Evolutionary conservation across 92 coral and sea anemone genomes (phyloP), one percentile per base, ranked within the genome.

Genomic region (Desmophyllum pertusum): DNA sequence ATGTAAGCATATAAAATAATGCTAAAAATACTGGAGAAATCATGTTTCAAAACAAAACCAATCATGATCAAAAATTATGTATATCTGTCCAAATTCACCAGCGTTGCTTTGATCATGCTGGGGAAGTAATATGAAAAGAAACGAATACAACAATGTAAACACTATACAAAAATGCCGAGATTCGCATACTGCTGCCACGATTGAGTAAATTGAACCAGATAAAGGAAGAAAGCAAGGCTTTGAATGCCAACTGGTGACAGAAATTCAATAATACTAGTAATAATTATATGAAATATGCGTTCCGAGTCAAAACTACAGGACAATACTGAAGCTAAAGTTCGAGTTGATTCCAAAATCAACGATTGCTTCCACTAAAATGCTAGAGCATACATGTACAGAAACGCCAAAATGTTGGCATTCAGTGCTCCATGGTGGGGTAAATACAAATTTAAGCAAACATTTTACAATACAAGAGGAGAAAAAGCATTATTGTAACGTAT

Each of bases 111-210:
- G 73, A 14, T 35, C 79, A 75, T 52, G 79, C 79, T 37, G 45
- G 18, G 79, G 52, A 30, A 48, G 45, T 71, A 75, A 75, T 51
- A 23, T 25, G 81, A 40, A 57, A 39, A 48, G 41, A 35, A 35
- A 33, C 31, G 27, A 45, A 29, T 17, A 19, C 31, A 39, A 45
- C n/a, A 48, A 45, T 30, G 25, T 48, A 21, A 50, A 74, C 57
- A 51, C n/a, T n/a, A n/a, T n/a, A 70, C 29, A 35, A 10, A 52
- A 74, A 75, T 50, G 33, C 53, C 33, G 37, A 19, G 14, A 30
- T 25, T 33, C 15, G 7, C 23, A 55, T 23, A 55, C 8, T 51
- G 18, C 65, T 45, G 21, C 40, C 33, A 51, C 21, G 43, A 31
- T 75, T 50, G 3, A 10, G 0, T 59, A 21, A 30, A 42, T 72